Base-by-base conservation (phyloP, 1,140 invertebrate species). In the Sinonovacula constricta region DNA sequence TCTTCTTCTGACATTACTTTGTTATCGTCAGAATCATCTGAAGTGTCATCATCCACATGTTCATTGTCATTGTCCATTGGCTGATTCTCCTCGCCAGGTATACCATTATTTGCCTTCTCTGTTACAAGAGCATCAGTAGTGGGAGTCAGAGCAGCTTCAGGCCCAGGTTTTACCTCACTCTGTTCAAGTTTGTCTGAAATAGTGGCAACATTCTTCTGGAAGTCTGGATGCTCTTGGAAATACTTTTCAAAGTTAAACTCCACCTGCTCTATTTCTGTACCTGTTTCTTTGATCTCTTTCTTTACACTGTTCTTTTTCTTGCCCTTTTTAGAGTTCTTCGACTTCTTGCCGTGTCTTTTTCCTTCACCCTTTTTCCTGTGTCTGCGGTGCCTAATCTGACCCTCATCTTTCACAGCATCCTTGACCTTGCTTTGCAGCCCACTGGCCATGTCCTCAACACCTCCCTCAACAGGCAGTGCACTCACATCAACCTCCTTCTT, bases 381-480 rank as follows among this genome's bases (percentile, higher is more conserved):
- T n/a, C 22, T 79, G 24, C 62, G 54, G 15, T 51, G 33, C 66
- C 45, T 70, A 15, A 45, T 66, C 22, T 33, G 65, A 28, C 67
- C 59, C 45, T 69, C 49, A 39, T 57, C 59, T 53, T 45, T 67
- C 22, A n/a, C 49, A 15, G 5, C 53, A 39, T 34, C 62, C 30
- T 53, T 26, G n/a, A 22, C 30, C 12, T n/a, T 26, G 36, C 12
- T 28, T 39, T 71, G n/a, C 30, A 68, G 33, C 18, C 59, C 54
- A 66, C 30, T 57, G 33, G 45, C 49, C 53, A 66, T 67, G 45
- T 76, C 72, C 30, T 76, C 63, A 18, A 59, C 18, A 30, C 72
- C 72, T 24, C 72, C 72, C 54, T 76, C 72, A 26, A 76, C 63
- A n/a, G n/a, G n/a, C n/a, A n/a, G n/a, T n/a, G n/a, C n/a, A n/a